phyloP scores from a whole-genome alignment of 53 echinoderm and acorn worm species.

The Temnopleurus reevesii region DNA sequence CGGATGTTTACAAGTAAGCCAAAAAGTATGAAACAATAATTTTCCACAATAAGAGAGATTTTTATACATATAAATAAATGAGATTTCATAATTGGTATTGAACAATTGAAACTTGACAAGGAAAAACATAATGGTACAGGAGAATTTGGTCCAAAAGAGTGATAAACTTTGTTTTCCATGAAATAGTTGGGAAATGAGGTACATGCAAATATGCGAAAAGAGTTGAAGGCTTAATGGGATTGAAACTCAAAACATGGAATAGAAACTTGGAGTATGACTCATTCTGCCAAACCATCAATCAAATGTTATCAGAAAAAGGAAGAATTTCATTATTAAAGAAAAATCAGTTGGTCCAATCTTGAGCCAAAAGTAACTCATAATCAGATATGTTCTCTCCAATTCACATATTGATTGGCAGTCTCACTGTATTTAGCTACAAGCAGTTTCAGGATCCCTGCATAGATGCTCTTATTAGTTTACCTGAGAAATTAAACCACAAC shows the following conservation, averaged over 20 bases:
- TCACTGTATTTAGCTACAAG: too few species aligned
- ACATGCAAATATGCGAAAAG: background rate
- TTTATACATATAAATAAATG: too few species aligned
- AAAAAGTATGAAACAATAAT: background rate
- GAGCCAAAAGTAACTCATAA: too few species aligned
- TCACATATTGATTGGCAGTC: too few species aligned
- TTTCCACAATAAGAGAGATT: background rate
- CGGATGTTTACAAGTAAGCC: background rate
- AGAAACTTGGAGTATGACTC: slow-evolving; percentile 35
- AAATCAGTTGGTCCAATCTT: background rate
- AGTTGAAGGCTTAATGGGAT: background rate
- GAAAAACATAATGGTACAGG: background rate
- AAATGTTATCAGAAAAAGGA: background rate
- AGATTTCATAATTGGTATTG: background rate
- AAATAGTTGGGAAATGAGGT: background rate
- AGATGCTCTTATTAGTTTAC: too few species aligned
- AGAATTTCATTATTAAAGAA: background rate
- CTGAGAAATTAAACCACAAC: too few species aligned
- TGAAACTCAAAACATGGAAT: slow-evolving; percentile 45
- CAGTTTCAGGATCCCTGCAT: too few species aligned
- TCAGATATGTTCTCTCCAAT: too few species aligned
- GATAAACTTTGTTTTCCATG: slow-evolving; percentile 11
- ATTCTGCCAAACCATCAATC: slow-evolving; percentile 7
- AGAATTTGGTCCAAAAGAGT: background rate
- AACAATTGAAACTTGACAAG: background rate